Conservation (phyloP, 2,888 invertebrate species). For the Lasioglossum malachurum region DNA sequence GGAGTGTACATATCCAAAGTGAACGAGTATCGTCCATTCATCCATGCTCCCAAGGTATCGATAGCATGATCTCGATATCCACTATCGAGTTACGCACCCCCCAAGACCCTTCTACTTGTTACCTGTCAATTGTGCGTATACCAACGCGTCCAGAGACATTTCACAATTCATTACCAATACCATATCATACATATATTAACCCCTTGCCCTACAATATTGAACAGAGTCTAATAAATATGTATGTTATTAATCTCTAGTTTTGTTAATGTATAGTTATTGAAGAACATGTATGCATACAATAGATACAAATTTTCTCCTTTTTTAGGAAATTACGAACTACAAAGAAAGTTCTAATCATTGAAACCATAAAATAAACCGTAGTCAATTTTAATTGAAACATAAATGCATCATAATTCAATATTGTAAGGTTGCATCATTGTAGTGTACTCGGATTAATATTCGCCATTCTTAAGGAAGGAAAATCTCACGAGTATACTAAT, state of each 20-base stretch:
- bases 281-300: no score
- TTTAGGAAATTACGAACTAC: no score
- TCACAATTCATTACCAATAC: not conserved
- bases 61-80: slow-evolving; percentile 45
- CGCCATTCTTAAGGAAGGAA: not conserved
- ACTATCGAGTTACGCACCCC: slow-evolving; percentile 34
- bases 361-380: no score
- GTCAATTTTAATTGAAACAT: not conserved
- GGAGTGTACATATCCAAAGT: not conserved
- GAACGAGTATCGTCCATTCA: slow-evolving; percentile 21
- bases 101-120: slow-evolving; percentile 8
- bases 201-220: no score
- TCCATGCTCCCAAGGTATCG: slow-evolving; percentile 41
- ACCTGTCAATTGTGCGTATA: slow-evolving; percentile 16
- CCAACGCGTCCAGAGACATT: not conserved
- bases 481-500: slow-evolving; percentile 39
- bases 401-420: not conserved
- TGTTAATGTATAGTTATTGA: no score
- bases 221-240: no score
- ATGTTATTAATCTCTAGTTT: no score
- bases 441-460: not conserved
- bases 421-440: not conserved
- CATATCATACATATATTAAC: no score
- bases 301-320: no score
- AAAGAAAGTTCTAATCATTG: no score